phyloP scores from a whole-genome alignment of 2,888 invertebrate genomes.

The Dysmachus trigonus region DNA sequence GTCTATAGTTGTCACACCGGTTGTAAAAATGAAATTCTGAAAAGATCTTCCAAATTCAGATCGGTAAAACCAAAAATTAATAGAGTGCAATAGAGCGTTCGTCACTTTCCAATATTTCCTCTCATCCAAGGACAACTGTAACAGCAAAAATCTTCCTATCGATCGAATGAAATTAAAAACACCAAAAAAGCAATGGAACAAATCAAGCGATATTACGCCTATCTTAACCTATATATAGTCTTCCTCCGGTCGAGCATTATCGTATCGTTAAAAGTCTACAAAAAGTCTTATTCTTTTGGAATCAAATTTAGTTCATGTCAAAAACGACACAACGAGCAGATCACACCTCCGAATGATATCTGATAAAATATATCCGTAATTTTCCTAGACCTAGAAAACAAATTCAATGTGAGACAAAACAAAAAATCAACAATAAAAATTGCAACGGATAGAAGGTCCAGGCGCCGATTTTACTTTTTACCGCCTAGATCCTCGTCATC shows the following conservation, averaged over 20 bases:
- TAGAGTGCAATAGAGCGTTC: too few relatives aligned
- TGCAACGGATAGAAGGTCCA: neutral
- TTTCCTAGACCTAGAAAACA: slow-evolving; percentile 36
- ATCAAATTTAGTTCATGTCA: slow-evolving; percentile 34
- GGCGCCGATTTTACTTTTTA: slow-evolving; percentile 18
- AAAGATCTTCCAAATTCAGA: too few relatives aligned
- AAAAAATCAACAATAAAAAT: slow-evolving; percentile 36
- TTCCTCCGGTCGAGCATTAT: slow-evolving; percentile 29
- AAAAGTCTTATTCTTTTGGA: slow-evolving; percentile 36
- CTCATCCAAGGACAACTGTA: neutral
- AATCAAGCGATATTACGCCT: neutral
- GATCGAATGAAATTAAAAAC: neutral
- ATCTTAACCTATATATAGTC: slow-evolving; percentile 21
- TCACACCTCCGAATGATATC: slow-evolving; percentile 37
- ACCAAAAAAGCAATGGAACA: neutral
- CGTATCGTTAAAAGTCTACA: slow-evolving; percentile 3
- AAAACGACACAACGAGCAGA: slow-evolving; percentile 38
- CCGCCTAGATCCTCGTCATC: slow-evolving; percentile 68
- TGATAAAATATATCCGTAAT: slow-evolving; percentile 31
- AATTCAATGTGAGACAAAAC: slow-evolving; percentile 6
- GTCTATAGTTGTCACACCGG: too few relatives aligned
- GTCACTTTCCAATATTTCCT: neutral
- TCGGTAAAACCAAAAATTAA: too few relatives aligned
- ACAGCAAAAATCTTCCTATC: neutral
- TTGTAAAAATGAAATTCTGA: too few relatives aligned